Evolutionary conservation across 1,140 invertebrate species (phyloP), one percentile per base, ranked within the genome.

Genomic region (Temnothorax nylanderi): DNA sequence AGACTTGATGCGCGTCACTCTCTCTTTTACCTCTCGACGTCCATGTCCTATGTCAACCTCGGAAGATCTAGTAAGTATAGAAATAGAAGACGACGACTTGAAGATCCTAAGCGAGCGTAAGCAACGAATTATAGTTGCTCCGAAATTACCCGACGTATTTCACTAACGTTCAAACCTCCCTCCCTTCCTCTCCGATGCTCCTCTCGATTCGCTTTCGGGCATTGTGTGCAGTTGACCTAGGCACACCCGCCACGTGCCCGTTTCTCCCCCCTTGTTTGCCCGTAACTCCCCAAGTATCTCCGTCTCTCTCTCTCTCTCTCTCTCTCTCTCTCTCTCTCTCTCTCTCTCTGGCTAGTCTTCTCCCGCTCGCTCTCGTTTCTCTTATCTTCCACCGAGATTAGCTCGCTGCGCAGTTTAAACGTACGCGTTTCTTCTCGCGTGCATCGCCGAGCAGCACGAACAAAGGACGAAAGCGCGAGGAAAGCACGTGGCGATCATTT

Each of bases 321-420:
- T 77, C 65, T 78, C 67, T 74, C 69, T 41, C 18, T 75, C 69
- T 18, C 58, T 32, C 74, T 85, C 78, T 80, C 54, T 77, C 65
- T 78, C 67, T 74, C 69, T 41, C 18, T 75, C 69, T 18, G 26
- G 60, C 76, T 3, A 58, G 18, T 54, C 51, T 37, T 56, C 64
- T 78, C 78, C 64, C 51, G 51, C 62, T 80, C 58, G 41, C 74
- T 85, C 78, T 80, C 54, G 47, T 77, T 77, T 78, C 82, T 78
- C 82, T 85, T 85, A 85, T 85, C 82, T 85, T 85, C 49, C 26
- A 80, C 41, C 76, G 88, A 92, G 88, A 92, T 92, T 92, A 91
- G 86, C 88, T 86, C 87, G 60, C 84, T 92, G 90, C 91, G 91
- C 86, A 92, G 89, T 91, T 89, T 72, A 85, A 88, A 82, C 88